Conservation (phyloP, 2,888 invertebrate genomes). For the Cheiracanthium punctorium region DNA sequence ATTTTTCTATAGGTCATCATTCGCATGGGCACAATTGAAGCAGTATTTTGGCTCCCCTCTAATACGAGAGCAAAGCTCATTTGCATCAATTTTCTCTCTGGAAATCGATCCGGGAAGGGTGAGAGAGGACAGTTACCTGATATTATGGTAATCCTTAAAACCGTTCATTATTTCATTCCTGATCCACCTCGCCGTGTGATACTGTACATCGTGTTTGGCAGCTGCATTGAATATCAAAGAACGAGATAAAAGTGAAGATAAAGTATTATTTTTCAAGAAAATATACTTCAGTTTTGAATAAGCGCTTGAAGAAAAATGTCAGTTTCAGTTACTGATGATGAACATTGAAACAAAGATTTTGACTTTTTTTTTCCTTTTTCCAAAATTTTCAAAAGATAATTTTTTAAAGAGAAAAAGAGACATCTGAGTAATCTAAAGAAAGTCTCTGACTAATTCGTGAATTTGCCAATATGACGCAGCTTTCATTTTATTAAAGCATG, state of each 20-base stretch:
- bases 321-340: no score
- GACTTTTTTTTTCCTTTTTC: no score
- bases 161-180: conserved; percentile 36
- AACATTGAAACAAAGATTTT: no score
- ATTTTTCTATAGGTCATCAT: background rate
- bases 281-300: no score
- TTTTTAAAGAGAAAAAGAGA: no score
- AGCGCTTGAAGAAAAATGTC: no score
- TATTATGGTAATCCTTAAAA: conserved; percentile 11
- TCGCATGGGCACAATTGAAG: background rate
- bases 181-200: background rate
- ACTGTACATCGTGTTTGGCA: background rate
- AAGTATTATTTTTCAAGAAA: background rate
- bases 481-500: no score
- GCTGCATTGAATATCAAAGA: background rate
- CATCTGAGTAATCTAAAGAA: no score
- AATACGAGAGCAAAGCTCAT: background rate
- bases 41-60: background rate
- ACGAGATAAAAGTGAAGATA: conserved; percentile 10
- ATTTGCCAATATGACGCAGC: no score
- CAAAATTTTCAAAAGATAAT: no score
- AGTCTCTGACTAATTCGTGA: no score
- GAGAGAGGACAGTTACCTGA: conserved; percentile 29
- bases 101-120: conserved; percentile 16
- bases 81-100: conserved; percentile 31